Evolutionary conservation across 1,140 invertebrate species (phyloP), one percentile per base, ranked within the genome.

Genomic region (Campodea augens): DNA sequence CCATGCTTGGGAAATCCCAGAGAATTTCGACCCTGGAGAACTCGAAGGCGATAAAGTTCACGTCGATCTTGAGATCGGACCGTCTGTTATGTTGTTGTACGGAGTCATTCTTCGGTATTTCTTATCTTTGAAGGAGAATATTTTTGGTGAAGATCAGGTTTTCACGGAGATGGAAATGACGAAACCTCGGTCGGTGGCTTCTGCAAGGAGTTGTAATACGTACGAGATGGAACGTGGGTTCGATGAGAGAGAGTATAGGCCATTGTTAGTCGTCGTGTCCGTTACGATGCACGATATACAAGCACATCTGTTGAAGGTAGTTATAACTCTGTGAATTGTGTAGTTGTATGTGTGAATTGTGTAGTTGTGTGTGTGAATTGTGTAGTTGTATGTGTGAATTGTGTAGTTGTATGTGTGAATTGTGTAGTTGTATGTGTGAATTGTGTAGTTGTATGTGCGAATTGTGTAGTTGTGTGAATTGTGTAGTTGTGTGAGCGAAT

Each of bases 201-300:
- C 24, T 23, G 36, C 27, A 25, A 45, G n/a, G 38, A 38, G 41
- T 18, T 37, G 39, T 10, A 38, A 19, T n/a, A 23, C 37, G 29
- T 60, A 64, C 1, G 63, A 64, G 67, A 71, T 51, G 60, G 61
- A 22, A 66, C 67, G 45, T 42, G 63, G 73, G 2, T 84, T 90
- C 52, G 92, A 98, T 69, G 77, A 83, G 7, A 66, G 91, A 41
- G 66, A 77, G 10, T 93, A 90, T 63, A 66, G 91, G 25, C 86
- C 91, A 1, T 64, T 96, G 27, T 78, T 91, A 55, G 89, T 97
- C 1, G 82, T 77, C 18, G 84, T 96, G 2, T 88, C 86, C 1
- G 76, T 95, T n/a, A 90, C 85, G 18, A 78, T 96, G 56, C 89
- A 96, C 54, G 89, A 96, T 54, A 82, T 97, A 46, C 87, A 93